Percentiles rank a stretch among this genome's conserved stretches.
Evolutionary conservation across 2,888 invertebrate species (phyloP).

Genomic region (Chymomyza amoena): DNA sequence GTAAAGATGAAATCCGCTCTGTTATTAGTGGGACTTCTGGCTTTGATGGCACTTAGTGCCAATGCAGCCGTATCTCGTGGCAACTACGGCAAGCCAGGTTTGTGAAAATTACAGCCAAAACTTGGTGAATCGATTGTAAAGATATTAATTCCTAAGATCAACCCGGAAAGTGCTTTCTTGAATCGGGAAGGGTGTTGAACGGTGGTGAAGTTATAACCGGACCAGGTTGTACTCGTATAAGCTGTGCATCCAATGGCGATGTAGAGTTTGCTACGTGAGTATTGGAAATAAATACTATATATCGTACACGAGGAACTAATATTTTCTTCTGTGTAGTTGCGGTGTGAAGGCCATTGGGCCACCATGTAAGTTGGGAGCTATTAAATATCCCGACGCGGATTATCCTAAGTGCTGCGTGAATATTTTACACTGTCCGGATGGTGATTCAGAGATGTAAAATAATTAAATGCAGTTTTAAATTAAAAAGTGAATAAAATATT

Average conservation of each 20-base stretch:
- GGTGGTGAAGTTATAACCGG: slow-evolving; percentile 25
- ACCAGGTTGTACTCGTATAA: slow-evolving; percentile 28
- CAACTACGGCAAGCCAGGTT: slow-evolving; percentile 8
- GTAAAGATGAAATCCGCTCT: slow-evolving; percentile 9
- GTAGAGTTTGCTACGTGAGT: slow-evolving; percentile 31
- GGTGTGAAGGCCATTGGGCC: not conserved
- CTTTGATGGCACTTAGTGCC: slow-evolving; percentile 2
- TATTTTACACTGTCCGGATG: slow-evolving; percentile 9
- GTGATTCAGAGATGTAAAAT: not conserved
- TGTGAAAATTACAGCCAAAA: not conserved
- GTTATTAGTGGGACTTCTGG: slow-evolving; percentile 9
- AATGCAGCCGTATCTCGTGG: not conserved
- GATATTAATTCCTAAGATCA: slow-evolving; percentile 23
- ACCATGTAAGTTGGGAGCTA: slow-evolving; percentile 29
- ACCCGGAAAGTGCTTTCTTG: slow-evolving; percentile 46
- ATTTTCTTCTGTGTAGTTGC: slow-evolving; percentile 29
- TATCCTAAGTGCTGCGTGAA: slow-evolving; percentile 32
- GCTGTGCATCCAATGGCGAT: slow-evolving; percentile 17
- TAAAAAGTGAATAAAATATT: too few species aligned
- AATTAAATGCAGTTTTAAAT: not conserved
- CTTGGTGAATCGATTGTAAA: not conserved
- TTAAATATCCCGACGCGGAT: slow-evolving; percentile 24
- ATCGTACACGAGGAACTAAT: not conserved
- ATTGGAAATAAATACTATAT: not conserved
- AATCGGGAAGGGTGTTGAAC: slow-evolving; percentile 30